Evolutionary conservation across 2,888 invertebrate genomes (phyloP).

Genomic region (Euzetes globulus): DNA sequence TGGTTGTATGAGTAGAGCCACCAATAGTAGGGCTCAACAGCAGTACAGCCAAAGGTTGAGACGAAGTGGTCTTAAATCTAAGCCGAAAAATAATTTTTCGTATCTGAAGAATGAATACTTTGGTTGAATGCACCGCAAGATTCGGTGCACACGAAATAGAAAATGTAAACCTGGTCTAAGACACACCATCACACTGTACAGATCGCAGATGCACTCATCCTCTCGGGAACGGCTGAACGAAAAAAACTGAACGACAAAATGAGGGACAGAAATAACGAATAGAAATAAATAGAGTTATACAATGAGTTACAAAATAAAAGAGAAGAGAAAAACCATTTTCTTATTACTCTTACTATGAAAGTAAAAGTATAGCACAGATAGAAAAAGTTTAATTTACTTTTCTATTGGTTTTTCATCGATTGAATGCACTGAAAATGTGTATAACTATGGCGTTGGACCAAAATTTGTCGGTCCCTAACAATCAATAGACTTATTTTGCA

Average conservation of each 20-base stretch:
- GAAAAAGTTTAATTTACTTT: constrained; percentile 16
- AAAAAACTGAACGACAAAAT: not conserved
- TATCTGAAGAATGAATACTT: not conserved
- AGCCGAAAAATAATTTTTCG: not conserved
- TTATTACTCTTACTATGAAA: not conserved
- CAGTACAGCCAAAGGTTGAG: not conserved
- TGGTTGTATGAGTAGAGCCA: not conserved
- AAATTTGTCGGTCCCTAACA: not conserved
- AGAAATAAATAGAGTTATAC: constrained; percentile 10
- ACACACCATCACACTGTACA: not conserved
- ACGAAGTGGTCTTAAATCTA: constrained; percentile 1
- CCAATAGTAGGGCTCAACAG: not conserved
- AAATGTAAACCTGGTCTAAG: not conserved
- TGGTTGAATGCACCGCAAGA: not conserved
- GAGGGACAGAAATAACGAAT: not conserved
- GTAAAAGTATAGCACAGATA: not conserved
- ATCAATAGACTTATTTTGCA: not conserved
- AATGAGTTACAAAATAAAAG: not conserved
- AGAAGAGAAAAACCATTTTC: not conserved
- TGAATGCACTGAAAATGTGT: not conserved
- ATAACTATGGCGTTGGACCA: not conserved
- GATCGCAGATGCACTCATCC: not conserved
- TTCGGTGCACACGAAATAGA: not conserved
- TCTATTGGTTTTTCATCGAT: constrained; percentile 19
- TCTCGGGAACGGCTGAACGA: not conserved